phyloP scores from a whole-genome alignment of 1,140 invertebrate species.

The Pararge aegeria region DNA sequence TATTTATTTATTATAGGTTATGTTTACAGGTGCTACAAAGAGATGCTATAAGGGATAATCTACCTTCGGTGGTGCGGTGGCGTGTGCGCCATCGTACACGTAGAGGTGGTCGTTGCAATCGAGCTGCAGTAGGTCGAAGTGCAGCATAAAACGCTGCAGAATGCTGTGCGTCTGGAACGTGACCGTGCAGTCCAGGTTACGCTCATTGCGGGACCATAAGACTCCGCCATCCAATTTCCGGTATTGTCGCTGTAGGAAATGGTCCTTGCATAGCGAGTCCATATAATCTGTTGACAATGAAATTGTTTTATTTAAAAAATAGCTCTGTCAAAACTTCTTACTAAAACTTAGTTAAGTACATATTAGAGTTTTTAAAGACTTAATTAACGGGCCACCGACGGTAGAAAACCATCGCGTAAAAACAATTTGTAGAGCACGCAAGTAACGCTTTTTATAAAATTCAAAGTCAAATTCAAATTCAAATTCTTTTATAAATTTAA shows the following conservation, averaged over 20 bases:
- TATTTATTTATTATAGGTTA: too few relatives aligned
- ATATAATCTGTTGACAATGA: slow-evolving; percentile 85
- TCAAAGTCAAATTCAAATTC: too few relatives aligned
- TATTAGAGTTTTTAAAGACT: too few relatives aligned
- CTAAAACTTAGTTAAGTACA: too few relatives aligned
- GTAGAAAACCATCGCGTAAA: too few relatives aligned
- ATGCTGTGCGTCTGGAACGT: slow-evolving; percentile 97
- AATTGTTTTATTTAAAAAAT: not conserved
- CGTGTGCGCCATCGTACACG: slow-evolving; percentile 95
- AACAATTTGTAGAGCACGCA: too few relatives aligned
- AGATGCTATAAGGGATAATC: too few relatives aligned
- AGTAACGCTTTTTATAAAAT: too few relatives aligned
- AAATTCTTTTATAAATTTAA: too few relatives aligned
- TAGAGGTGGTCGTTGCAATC: slow-evolving; percentile 96
- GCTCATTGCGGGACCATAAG: slow-evolving; percentile 91
- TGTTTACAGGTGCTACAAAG: too few relatives aligned
- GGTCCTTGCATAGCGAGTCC: slow-evolving; percentile 91
- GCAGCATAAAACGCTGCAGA: slow-evolving; percentile 94
- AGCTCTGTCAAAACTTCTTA: too few relatives aligned
- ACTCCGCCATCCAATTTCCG: slow-evolving; percentile 95
- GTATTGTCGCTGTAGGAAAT: slow-evolving; percentile 92
- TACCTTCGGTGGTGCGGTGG: slow-evolving; percentile 92
- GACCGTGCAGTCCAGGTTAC: slow-evolving; percentile 93
- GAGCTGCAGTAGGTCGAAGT: slow-evolving; percentile 89
- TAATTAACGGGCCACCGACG: too few relatives aligned